These are phyloP conservation scores for Malurus alboscapulatus DNA, from an alignment of 2,113 vertebrate species.

Conservation along the genomic window DNA sequence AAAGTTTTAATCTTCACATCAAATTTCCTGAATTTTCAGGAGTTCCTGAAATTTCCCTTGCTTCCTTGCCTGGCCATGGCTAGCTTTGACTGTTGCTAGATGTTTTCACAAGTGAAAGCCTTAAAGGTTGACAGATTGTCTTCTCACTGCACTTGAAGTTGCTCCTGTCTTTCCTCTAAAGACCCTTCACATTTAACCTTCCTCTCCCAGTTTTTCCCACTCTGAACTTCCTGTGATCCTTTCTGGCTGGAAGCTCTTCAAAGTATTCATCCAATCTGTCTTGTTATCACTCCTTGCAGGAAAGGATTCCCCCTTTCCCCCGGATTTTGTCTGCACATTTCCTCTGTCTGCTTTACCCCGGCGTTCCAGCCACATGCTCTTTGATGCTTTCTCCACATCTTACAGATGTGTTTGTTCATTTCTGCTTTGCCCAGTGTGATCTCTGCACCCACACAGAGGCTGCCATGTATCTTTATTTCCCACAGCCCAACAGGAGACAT, in stretches of 20 bases:
- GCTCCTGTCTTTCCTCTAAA: background rate
- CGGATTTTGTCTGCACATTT: background rate
- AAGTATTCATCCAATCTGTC: background rate
- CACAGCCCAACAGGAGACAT: background rate
- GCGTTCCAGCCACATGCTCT: background rate
- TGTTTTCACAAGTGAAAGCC: background rate
- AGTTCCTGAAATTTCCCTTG: fast-evolving
- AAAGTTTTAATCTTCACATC: background rate
- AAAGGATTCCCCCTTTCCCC: background rate
- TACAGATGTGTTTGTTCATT: background rate
- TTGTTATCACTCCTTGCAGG: background rate
- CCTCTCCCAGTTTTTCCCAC: background rate
- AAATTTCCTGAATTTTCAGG: background rate
- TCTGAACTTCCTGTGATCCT: background rate
- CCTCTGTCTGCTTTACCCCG: background rate
- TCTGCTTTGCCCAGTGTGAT: background rate
- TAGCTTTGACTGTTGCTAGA: fast-evolving
- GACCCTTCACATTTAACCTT: background rate
- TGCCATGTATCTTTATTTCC: background rate
- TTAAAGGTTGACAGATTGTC: background rate
- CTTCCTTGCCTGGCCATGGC: background rate
- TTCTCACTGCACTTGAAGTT: background rate
- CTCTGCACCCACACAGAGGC: background rate
- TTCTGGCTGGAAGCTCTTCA: background rate
- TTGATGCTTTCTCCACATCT: background rate